phyloP scores from a whole-genome alignment of 2,113 vertebrate species.

The Myxocyprinus asiaticus region DNA sequence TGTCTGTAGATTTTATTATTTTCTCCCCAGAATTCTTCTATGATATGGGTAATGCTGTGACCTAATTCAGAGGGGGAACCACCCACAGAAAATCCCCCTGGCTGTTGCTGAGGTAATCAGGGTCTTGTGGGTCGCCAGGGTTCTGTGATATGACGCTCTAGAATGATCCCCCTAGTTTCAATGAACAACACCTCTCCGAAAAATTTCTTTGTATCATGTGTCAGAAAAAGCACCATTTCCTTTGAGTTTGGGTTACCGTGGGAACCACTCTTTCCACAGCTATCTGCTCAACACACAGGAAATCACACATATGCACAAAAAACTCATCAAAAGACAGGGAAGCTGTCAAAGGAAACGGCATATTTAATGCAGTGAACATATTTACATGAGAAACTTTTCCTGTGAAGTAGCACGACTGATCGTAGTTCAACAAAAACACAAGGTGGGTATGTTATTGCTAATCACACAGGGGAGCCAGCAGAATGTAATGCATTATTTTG shows the following conservation, averaged over 20 bases:
- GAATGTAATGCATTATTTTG: constrained; percentile 45
- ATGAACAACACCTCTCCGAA: constrained; percentile 34
- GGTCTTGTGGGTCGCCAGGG: constrained; percentile 44
- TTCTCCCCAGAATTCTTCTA: constrained; percentile 61
- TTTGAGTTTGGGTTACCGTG: constrained; percentile 42
- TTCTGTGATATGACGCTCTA: not conserved
- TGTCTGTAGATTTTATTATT: constrained; percentile 66
- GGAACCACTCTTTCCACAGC: constrained; percentile 45
- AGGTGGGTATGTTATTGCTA: constrained; percentile 25
- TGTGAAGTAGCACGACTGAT: constrained; percentile 57
- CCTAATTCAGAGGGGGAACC: constrained; percentile 73
- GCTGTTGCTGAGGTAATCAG: constrained; percentile 56
- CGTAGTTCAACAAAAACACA: constrained; percentile 64
- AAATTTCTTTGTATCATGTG: constrained; percentile 9
- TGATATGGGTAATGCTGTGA: constrained; percentile 68
- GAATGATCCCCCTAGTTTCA: constrained; percentile 31
- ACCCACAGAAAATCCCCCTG: constrained; percentile 75
- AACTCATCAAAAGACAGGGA: constrained; percentile 43
- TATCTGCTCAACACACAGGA: constrained; percentile 6
- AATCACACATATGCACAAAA: constrained; percentile 1
- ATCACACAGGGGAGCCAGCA: constrained; percentile 54
- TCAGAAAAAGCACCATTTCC: constrained; percentile 41
- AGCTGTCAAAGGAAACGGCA: constrained; percentile 52
- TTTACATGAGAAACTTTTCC: constrained; percentile 59
- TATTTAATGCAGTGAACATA: constrained; percentile 51